Percentiles rank a stretch among this genome's conserved stretches.
Evolutionary conservation across 2,113 vertebrate species (phyloP).

Genomic region (Struthio camelus): DNA sequence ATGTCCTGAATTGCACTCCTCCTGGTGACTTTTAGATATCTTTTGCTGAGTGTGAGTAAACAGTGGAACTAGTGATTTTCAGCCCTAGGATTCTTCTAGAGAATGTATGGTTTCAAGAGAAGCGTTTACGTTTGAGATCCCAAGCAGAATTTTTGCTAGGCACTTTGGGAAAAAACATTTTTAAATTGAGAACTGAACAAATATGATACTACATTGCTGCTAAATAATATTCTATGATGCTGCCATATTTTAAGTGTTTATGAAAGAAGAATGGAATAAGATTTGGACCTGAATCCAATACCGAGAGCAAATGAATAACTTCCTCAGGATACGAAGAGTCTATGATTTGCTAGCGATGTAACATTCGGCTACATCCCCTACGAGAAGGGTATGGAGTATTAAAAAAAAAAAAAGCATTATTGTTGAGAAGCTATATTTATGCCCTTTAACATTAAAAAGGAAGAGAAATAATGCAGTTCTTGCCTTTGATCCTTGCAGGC

Average conservation of each 20-base stretch:
- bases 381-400: neutral
- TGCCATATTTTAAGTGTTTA: neutral
- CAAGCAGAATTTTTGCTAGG: neutral
- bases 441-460: neutral
- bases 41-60: neutral
- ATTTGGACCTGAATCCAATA: neutral
- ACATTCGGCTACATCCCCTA: neutral
- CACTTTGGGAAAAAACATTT: neutral
- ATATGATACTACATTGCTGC: neutral
- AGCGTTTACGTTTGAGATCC: neutral
- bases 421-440: neutral
- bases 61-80: neutral
- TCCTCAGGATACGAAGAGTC: neutral
- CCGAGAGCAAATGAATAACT: neutral
- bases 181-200: neutral
- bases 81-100: neutral
- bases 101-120: neutral
- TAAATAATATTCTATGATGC: neutral
- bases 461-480: constrained; percentile 15
- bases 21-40: neutral
- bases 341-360: neutral
- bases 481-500: constrained; percentile 85
- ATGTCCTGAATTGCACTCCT: neutral
- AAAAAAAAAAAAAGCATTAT: neutral
- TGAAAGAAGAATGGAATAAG: neutral